Conservation (phyloP, 2,888 invertebrate species). For the Therioaphis trifolii region DNA sequence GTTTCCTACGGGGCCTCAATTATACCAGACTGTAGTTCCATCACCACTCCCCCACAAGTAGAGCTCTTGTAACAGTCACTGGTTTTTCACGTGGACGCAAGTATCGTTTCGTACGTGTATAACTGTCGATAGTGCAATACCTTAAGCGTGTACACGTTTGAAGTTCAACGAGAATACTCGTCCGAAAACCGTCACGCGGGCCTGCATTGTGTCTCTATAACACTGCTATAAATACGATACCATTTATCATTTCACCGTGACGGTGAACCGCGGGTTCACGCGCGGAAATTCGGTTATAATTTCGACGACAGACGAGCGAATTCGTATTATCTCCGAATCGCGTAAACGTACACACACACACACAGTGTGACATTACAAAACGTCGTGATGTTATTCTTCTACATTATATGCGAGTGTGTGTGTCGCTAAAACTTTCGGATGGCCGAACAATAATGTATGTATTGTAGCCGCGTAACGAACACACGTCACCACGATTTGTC, state of each 20-base stretch:
- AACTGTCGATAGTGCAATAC: too few relatives aligned
- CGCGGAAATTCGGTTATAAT: not conserved
- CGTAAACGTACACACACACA: not conserved
- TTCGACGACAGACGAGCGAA: not conserved
- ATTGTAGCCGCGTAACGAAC: not conserved
- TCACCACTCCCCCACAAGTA: too few relatives aligned
- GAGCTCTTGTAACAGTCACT: too few relatives aligned
- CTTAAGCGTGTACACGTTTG: too few relatives aligned
- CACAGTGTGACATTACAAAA: not conserved
- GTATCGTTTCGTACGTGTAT: too few relatives aligned
- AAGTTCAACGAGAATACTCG: too few relatives aligned
- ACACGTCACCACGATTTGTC: too few relatives aligned
- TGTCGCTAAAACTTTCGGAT: not conserved
- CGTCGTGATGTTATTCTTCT: not conserved
- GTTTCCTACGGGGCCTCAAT: too few relatives aligned
- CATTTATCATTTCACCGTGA: conserved; percentile 2
- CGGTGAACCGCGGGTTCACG: not conserved
- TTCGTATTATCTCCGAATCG: not conserved
- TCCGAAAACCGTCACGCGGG: too few relatives aligned
- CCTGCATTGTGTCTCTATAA: too few relatives aligned
- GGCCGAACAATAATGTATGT: conserved; percentile 2
- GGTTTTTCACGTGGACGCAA: too few relatives aligned
- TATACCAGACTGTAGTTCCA: too few relatives aligned
- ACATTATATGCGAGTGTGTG: not conserved
- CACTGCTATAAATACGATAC: not conserved